Base-by-base conservation (phyloP, 1,140 invertebrate species). In the Maconellicoccus hirsutus region DNA sequence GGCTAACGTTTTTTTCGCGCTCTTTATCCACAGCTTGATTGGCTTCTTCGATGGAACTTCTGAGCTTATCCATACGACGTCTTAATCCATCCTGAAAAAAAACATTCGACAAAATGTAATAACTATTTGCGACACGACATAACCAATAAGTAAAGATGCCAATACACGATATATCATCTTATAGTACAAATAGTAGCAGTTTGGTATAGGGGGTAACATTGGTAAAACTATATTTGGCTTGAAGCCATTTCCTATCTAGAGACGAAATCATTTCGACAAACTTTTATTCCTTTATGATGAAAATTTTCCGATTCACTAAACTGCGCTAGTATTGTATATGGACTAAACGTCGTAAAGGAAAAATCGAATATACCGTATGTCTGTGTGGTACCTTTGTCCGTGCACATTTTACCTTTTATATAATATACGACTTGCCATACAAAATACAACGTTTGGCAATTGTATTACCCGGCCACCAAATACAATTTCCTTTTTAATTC, bases 1-100 rank as follows among this genome's bases (percentile, higher is more conserved):
- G 83, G 75, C 92, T 94, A 75, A 97, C 93, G 78, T 97, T 98
- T 79, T 96, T 97, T 80, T 94, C 91, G 75, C 94, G 85, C 78
- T 98, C 94, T 74, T 91, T 88, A 77, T 94, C 91, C 0, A 97
- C 94, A 0, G 93, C 93, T 74, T 87, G 84, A 76, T 89, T 96
- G 1, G 92, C 92, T 80, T 94, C 92, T 79, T 95, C 91, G 76
- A 98, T 96, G 21, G 91, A 93, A 77, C 88, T 91, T 80, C 95
- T 95, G 75, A 97, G 81, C 81, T 96, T 95, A 77, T 96, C 94
- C 94, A 98, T 96, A 74, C 94, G 84, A 76, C 93, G 85, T 75
- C 94, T 87, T 21, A 97, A 81, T n/a, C 93, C 93, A 77, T 96
- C 94, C 90, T 96, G 71, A 70, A 72, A 14, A 27, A 70, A 59